Conservation (phyloP, 1,140 invertebrate species). For the Protaetia brevitarsis region DNA sequence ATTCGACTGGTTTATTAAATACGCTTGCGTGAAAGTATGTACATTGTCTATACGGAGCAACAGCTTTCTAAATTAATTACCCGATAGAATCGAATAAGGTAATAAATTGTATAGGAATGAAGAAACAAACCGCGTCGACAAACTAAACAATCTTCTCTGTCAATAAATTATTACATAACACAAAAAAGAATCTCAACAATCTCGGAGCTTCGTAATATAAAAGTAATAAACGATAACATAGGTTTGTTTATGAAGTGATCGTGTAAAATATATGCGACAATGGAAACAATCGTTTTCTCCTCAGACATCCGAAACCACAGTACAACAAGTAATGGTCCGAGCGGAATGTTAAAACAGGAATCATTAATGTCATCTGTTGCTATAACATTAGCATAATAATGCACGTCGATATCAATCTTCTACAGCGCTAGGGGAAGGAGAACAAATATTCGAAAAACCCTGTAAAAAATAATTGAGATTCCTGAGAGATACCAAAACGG, state of each 20-base stretch:
- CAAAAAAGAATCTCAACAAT: conserved; percentile 18
- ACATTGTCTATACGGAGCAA: background rate
- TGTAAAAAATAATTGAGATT: conserved; percentile 35
- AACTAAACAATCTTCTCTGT: background rate
- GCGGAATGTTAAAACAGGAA: conserved; percentile 31
- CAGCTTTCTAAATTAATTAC: conserved; percentile 8
- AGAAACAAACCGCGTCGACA: conserved; percentile 7
- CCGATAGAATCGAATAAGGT: conserved; percentile 12
- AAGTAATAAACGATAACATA: conserved; percentile 26
- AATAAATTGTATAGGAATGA: conserved; percentile 5
- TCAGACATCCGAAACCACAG: conserved; percentile 27
- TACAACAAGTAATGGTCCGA: conserved; percentile 26
- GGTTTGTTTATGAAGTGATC: conserved; percentile 16
- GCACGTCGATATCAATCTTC: conserved; percentile 30
- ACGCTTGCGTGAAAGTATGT: conserved; percentile 7
- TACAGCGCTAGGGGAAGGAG: background rate
- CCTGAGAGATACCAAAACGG: conserved; percentile 34
- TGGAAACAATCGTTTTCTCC: background rate
- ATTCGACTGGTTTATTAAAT: background rate
- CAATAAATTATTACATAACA: conserved; percentile 15
- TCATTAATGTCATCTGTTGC: conserved; percentile 38
- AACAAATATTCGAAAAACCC: conserved; percentile 20
- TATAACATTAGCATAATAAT: conserved; percentile 37
- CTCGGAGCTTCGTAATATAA: conserved; percentile 14
- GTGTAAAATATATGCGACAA: conserved; percentile 20